These are phyloP conservation scores for Dendropsophus ebraccatus DNA, from an alignment of 2,113 vertebrate species.

Conservation along the genomic window DNA sequence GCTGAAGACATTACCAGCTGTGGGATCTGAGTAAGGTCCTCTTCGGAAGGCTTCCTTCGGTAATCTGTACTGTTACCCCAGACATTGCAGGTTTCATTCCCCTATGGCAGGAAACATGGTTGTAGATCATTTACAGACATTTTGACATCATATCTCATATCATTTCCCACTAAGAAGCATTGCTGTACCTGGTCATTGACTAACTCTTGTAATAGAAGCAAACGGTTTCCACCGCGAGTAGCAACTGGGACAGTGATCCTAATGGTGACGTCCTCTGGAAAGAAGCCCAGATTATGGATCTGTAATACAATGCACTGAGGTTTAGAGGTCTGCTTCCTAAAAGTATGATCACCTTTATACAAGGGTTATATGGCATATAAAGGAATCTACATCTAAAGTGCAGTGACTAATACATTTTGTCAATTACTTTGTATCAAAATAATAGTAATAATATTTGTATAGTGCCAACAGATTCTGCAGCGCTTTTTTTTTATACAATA, in stretches of 20 bases:
- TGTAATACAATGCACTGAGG: conserved; percentile 59
- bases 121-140: background rate
- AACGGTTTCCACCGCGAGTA: conserved; percentile 76
- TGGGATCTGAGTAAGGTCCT: conserved; percentile 77
- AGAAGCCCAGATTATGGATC: conserved; percentile 89
- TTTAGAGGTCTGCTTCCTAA: background rate
- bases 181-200: conserved; percentile 75
- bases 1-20: conserved; percentile 77
- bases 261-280: conserved; percentile 77
- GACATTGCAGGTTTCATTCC: conserved; percentile 65
- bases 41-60: conserved; percentile 62
- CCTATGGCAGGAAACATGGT: conserved; percentile 60
- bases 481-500: too few species aligned
- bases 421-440: too few species aligned
- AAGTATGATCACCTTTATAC: too few species aligned
- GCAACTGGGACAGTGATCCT: conserved; percentile 78
- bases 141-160: background rate
- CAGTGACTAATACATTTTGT: too few species aligned
- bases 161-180: background rate
- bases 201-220: conserved; percentile 78
- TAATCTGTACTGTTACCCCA: conserved; percentile 77
- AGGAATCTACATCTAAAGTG: too few species aligned
- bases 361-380: too few species aligned
- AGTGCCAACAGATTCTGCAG: too few species aligned
- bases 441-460: too few species aligned